Conservation (phyloP, 1,140 invertebrate species). For the Drosophila dunni region DNA sequence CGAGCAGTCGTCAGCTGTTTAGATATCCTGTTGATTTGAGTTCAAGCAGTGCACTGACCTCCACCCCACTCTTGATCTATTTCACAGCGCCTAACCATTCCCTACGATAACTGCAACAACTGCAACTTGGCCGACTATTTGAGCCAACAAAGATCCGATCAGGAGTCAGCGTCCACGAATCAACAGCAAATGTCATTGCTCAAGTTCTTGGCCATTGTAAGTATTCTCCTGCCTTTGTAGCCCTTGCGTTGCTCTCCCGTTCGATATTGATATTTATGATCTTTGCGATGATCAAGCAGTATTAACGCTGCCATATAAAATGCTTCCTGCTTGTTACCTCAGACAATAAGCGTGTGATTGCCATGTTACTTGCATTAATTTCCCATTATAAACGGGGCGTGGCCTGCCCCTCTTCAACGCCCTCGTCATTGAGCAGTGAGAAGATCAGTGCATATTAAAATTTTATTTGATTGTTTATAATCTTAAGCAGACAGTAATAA, state of each 20-base stretch:
- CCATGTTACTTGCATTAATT: slow-evolving; percentile 70
- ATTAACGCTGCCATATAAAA: slow-evolving; percentile 38
- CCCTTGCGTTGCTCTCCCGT: background rate
- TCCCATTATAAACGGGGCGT: slow-evolving; percentile 48
- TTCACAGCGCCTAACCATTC: slow-evolving; percentile 60
- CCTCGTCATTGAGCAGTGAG: background rate
- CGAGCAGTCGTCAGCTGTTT: background rate
- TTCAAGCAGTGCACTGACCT: slow-evolving; percentile 32
- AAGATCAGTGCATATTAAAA: slow-evolving; percentile 49
- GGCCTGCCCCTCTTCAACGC: too few relatives aligned
- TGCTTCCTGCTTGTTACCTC: slow-evolving; percentile 68
- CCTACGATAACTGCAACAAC: slow-evolving; percentile 74
- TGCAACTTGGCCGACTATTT: slow-evolving; percentile 80
- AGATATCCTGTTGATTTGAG: background rate
- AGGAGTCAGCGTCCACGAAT: slow-evolving; percentile 49
- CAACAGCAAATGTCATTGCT: slow-evolving; percentile 86
- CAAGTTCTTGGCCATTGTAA: slow-evolving; percentile 88
- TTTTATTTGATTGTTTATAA: slow-evolving; percentile 71
- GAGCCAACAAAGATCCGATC: slow-evolving; percentile 65
- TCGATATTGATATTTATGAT: slow-evolving; percentile 17
- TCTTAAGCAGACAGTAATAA: slow-evolving; percentile 42
- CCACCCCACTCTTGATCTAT: slow-evolving; percentile 29
- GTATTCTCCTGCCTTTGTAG: slow-evolving; percentile 65
- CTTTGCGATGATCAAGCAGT: slow-evolving; percentile 32
- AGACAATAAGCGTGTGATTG: slow-evolving; percentile 65